A percentile compares a stretch with the other conserved stretches of the same genome.
Evolutionary conservation across 1,140 invertebrate genomes (phyloP).

Genomic region (Mya arenaria): DNA sequence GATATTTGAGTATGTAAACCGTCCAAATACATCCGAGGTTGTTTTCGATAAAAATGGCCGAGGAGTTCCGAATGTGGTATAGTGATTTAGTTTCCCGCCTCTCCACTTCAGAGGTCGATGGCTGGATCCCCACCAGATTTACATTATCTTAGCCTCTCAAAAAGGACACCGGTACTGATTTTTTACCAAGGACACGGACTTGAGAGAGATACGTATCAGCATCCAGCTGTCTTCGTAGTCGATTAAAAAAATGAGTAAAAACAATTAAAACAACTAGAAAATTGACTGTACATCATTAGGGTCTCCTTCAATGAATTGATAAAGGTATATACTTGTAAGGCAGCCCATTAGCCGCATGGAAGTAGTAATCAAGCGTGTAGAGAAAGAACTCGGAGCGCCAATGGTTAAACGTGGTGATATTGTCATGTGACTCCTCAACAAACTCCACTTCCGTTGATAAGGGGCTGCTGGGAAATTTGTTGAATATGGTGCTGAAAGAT

Average conservation of each 20-base stretch:
- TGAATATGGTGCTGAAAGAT: constrained; percentile 58
- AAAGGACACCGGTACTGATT: neutral
- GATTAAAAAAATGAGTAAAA: neutral
- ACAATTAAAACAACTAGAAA: neutral
- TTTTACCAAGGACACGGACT: neutral
- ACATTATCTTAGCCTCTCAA: neutral
- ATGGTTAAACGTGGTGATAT: constrained; percentile 64
- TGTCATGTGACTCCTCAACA: constrained; percentile 55
- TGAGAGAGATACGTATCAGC: neutral
- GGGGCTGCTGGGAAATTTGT: constrained; percentile 59
- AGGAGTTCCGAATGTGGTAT: too few relatives aligned
- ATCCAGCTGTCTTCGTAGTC: neutral
- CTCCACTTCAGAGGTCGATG: too few relatives aligned
- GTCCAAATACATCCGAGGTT: too few relatives aligned
- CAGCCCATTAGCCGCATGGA: constrained; percentile 57
- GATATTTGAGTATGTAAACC: too few relatives aligned
- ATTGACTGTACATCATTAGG: neutral
- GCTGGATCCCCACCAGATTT: too few relatives aligned
- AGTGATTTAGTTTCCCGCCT: too few relatives aligned
- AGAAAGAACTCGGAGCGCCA: constrained; percentile 65
- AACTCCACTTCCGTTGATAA: constrained; percentile 56
- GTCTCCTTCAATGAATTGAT: neutral
- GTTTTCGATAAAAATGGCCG: too few relatives aligned
- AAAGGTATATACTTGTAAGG: constrained; percentile 61
- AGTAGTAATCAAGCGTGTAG: constrained; percentile 64